Base-by-base conservation (phyloP, 2,797 vertebrate genomes). In the Sitta carolinensis region DNA sequence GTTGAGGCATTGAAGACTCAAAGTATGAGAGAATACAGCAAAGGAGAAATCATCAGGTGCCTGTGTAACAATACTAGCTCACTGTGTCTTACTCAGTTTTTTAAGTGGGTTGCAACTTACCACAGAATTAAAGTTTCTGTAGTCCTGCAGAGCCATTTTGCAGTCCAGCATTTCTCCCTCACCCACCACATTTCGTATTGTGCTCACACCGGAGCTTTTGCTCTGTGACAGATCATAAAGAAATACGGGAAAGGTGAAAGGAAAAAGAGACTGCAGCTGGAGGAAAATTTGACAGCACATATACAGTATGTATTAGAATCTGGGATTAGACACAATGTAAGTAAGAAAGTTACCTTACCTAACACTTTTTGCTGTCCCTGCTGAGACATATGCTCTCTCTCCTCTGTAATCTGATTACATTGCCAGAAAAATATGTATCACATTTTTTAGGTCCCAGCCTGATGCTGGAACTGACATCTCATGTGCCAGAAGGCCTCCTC, bases 131-230 rank as follows among this genome's bases (percentile, higher is more conserved):
- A 97, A 95, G 62, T 96, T 98, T 92, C 97, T 98, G 52, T 98
- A 98, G 36, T 99, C 98, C n/a, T 97, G 97, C 36, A 98, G 97
- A 81, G 98, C 84, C 94, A 98, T 97, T 98, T 99, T 99, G 96
- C 98, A 98, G 26, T 98, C 98, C 80, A 96, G 90, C 51, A 80
- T 96, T 78, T 95, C 74, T 95, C 97, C 97, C 27, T 96, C 97
- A 63, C 88, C 81, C 80, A 85, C 92, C 27, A 96, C 21, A 1
- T 95, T 93, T n/a, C 59, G 95, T 74, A 86, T 26, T 50, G 74
- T 89, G 58, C 96, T 96, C 96, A 97, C 96, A 90, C 96, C 93
- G 84, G 98, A 97, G 54, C 96, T 97, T 98, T 98, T 99, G 95
- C 98, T 97, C 98, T 98, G 93, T 63, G n/a, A 55, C 16, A 68